Percentiles rank a stretch among this genome's conserved stretches.
phyloP scores from a whole-genome alignment of 2,888 invertebrate genomes.

The Drosophila kambysellisi region DNA sequence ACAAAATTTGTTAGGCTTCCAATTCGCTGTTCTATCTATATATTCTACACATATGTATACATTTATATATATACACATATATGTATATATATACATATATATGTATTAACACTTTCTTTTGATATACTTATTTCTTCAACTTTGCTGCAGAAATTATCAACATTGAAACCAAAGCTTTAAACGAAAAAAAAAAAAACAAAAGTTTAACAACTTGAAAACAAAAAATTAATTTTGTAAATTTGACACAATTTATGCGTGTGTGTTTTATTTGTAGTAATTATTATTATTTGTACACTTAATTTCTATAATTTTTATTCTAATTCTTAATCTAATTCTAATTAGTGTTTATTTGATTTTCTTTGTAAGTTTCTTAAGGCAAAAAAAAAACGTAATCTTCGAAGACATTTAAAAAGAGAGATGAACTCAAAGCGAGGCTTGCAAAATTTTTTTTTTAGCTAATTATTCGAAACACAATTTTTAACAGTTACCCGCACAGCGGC shows the following conservation, averaged over 20 bases:
- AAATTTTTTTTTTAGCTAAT: conserved; percentile 37
- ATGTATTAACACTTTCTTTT: conserved; percentile 24
- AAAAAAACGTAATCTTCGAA: conserved; percentile 32
- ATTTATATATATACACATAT: neutral
- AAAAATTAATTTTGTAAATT: conserved; percentile 36
- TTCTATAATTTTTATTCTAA: conserved; percentile 45
- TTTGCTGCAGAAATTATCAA: conserved; percentile 76
- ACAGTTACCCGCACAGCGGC: conserved; percentile 30
- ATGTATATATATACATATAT: neutral
- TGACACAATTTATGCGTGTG: conserved; percentile 57
- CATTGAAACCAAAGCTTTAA: conserved; percentile 81
- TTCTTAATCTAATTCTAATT: conserved; percentile 41
- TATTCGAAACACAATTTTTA: conserved; percentile 38
- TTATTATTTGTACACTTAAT: conserved; percentile 27
- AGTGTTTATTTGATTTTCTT: conserved; percentile 31
- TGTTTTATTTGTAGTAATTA: conserved; percentile 34
- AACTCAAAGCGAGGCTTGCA: conserved; percentile 72
- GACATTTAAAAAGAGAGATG: conserved; percentile 46
- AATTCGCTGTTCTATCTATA: conserved; percentile 40
- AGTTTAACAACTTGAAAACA: conserved; percentile 18
- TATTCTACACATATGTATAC: neutral
- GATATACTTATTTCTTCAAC: conserved; percentile 37
- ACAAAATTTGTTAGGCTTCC: conserved; percentile 66
- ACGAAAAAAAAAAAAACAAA: conserved; percentile 35
- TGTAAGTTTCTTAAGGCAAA: conserved; percentile 28